Conservation (phyloP, 2,888 invertebrate species). For the Brachyptera putata region DNA sequence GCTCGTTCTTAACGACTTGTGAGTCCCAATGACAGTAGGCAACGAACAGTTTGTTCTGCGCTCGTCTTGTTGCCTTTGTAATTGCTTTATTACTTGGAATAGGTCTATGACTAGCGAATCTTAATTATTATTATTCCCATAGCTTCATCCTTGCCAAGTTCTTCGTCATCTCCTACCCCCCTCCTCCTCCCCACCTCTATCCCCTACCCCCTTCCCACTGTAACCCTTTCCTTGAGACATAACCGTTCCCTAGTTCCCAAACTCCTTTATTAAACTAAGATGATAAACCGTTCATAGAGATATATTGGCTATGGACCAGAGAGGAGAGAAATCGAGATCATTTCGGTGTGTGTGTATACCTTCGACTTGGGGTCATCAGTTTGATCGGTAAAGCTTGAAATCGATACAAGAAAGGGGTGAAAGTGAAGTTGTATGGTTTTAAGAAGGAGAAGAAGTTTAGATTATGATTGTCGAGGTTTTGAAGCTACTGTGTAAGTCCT, state of each 20-base stretch:
- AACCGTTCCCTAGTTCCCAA: constrained; percentile 13
- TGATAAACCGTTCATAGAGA: constrained; percentile 20
- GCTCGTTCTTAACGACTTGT: constrained; percentile 27
- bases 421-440: too few species aligned
- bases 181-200: constrained; percentile 4
- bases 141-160: constrained; percentile 26
- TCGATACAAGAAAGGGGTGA: too few species aligned
- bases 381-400: too few species aligned
- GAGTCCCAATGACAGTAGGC: constrained; percentile 26
- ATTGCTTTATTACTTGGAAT: constrained; percentile 35
- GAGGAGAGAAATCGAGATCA: constrained; percentile 15
- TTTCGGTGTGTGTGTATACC: too few species aligned
- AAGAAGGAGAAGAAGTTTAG: too few species aligned
- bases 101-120: constrained; percentile 23
- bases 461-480: too few species aligned
- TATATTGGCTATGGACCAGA: constrained; percentile 19
- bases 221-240: constrained; percentile 3
- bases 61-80: constrained; percentile 32
- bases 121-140: constrained; percentile 31
- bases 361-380: too few species aligned
- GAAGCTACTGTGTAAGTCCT: too few species aligned
- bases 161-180: constrained; percentile 14
- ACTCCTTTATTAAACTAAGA: constrained; percentile 23
- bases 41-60: constrained; percentile 22
- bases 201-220: not conserved